phyloP scores from a whole-genome alignment of 2,797 vertebrate species.

The Poeciliopsis presidionis region DNA sequence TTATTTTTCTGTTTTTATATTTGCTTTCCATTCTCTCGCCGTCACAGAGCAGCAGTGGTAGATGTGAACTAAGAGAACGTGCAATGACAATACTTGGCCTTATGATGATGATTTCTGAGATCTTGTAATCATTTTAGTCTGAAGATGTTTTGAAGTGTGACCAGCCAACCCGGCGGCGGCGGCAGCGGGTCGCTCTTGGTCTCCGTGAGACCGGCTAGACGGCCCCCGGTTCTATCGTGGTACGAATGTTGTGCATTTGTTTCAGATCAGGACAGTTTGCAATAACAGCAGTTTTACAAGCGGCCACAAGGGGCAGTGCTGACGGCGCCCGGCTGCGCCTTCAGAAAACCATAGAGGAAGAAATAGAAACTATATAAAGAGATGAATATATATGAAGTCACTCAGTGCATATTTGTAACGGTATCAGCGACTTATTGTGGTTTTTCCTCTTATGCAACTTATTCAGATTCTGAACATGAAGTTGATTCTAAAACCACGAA shows the following conservation, averaged over 20 bases:
- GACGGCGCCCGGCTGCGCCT: conserved; percentile 93
- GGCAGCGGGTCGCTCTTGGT: conserved; percentile 99
- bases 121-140: conserved; percentile 81
- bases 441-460: conserved; percentile 81
- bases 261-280: conserved; percentile 99
- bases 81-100: conserved; percentile 84
- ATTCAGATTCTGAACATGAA: conserved; percentile 94
- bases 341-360: conserved; percentile 87
- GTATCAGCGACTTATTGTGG: conserved; percentile 74
- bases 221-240: conserved; percentile 99
- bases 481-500: conserved; percentile 74
- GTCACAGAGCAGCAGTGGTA: conserved; percentile 64
- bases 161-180: conserved; percentile 93
- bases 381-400: conserved; percentile 65
- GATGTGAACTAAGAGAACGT: conserved; percentile 71
- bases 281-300: conserved; percentile 93
- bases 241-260: conserved; percentile 99
- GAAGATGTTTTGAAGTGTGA: conserved; percentile 95
- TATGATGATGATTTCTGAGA: conserved; percentile 80
- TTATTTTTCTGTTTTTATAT: conserved; percentile 54
- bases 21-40: conserved; percentile 49
- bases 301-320: conserved; percentile 92
- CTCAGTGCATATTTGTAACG: conserved; percentile 80
- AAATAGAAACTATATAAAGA: conserved; percentile 71
- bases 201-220: conserved; percentile 91